Base-by-base conservation (phyloP, 2,888 invertebrate genomes). In the Trissoscelio sp. region DNA sequence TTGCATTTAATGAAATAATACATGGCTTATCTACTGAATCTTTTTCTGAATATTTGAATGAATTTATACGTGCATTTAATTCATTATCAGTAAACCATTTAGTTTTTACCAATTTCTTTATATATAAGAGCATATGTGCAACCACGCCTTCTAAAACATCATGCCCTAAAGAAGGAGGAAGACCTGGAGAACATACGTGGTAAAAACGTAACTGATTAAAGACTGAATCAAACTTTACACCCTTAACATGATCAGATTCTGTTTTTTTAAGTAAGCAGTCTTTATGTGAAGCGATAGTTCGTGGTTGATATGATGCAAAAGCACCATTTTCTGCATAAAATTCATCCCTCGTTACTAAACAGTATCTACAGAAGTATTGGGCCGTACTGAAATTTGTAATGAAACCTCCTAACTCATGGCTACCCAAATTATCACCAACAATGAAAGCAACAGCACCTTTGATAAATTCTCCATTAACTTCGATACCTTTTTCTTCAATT, bases 401-500 rank as follows among this genome's bases (percentile, higher is more conserved):
- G 79, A 85, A 87, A 6, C 87, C 87, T 20, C 87, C 88, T 37
- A 88, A 82, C 80, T 85, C 83, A 51, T 87, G 86, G 60, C 83
- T 57, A 11, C 67, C 64, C 9, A 80, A 42, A 34, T 80, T 75
- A 44, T 80, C 74, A 28, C 70, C 74, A 9, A 74, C 42, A 14
- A 88, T 81, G 14, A 82, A 79, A 58, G 86, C 20, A 11, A 88
- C 3, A 20, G 81, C 39, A 3, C 85, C 86, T 79, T 72, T 79
- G 83, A 85, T n/a, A 83, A 55, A 0, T 83, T 84, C 12, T 84
- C 31, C 57, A 24, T 58, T 39, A 14, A 82, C 44, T 34, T 44
- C 7, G 28, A 87, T 72, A n/a, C 85, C 86, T 39, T 73, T 66
- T 46, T 34, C 69, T 84, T 88, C 86, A 74, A 88, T 74, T 18